These are phyloP conservation scores for Rallus crepitans DNA, from an alignment of 2,797 vertebrate species.

Conservation along the genomic window DNA sequence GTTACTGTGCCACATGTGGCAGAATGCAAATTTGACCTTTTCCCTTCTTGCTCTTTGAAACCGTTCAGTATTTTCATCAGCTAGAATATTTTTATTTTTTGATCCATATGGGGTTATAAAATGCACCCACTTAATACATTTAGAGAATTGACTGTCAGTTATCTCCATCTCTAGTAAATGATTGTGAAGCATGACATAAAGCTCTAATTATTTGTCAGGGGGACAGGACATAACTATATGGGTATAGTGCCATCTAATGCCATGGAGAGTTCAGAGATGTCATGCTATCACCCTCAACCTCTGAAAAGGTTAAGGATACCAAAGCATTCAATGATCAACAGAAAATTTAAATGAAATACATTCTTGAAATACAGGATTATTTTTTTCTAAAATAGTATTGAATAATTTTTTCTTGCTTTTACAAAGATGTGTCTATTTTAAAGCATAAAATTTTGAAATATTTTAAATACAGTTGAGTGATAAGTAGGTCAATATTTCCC, in stretches of 20 bases:
- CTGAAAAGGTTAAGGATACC: not conserved
- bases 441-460: not conserved
- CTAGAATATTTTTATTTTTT: not conserved
- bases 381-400: not conserved
- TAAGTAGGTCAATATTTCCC: not conserved
- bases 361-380: not conserved
- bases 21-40: not conserved
- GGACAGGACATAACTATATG: not conserved
- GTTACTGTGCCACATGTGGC: not conserved
- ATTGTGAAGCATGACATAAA: not conserved
- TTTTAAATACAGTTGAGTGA: not conserved
- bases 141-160: not conserved
- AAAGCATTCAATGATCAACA: not conserved
- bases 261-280: not conserved
- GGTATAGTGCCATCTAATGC: not conserved
- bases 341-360: not conserved
- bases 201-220: not conserved
- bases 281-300: not conserved
- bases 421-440: not conserved
- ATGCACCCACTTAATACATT: not conserved
- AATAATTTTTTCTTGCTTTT: not conserved
- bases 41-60: not conserved
- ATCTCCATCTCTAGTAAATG: not conserved
- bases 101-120: not conserved
- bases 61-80: not conserved